Conservation (phyloP, 2,113 vertebrate species). For the Coracopsis vasa region DNA sequence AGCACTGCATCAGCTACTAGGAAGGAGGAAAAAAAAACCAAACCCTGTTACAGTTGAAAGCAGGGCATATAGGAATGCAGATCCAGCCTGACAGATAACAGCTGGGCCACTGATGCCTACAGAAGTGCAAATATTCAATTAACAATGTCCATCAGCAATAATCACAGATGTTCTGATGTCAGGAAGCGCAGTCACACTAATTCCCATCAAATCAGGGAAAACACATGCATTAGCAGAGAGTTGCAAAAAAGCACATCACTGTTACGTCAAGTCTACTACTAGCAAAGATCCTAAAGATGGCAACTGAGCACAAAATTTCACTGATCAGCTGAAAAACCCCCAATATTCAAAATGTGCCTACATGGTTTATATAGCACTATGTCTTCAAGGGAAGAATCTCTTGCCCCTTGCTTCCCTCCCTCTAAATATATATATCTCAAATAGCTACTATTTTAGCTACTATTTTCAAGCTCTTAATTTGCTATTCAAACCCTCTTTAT, state of each 20-base stretch:
- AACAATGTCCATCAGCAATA: neutral
- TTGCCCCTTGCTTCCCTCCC: neutral
- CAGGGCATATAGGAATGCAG: neutral
- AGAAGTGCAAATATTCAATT: neutral
- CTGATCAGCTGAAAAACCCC: neutral
- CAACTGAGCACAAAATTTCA: neutral
- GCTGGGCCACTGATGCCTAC: neutral
- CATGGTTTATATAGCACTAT: neutral
- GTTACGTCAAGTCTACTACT: neutral
- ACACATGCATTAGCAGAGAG: neutral
- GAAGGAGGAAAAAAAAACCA: neutral
- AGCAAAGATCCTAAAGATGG: neutral
- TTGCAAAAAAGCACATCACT: neutral
- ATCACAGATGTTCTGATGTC: neutral
- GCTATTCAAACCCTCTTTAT: neutral
- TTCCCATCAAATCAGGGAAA: neutral
- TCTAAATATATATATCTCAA: neutral
- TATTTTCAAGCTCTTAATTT: neutral
- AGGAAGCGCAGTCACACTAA: neutral
- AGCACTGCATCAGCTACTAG: neutral
- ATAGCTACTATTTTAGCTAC: neutral
- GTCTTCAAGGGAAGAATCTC: neutral
- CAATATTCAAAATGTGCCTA: neutral
- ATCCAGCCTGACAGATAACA: neutral
- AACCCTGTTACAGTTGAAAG: neutral